Percentiles rank a stretch among this genome's conserved stretches.
These are phyloP conservation scores for Cyrtorhinus lividipennis DNA, from an alignment of 1,140 invertebrate genomes.

Conservation along the genomic window DNA sequence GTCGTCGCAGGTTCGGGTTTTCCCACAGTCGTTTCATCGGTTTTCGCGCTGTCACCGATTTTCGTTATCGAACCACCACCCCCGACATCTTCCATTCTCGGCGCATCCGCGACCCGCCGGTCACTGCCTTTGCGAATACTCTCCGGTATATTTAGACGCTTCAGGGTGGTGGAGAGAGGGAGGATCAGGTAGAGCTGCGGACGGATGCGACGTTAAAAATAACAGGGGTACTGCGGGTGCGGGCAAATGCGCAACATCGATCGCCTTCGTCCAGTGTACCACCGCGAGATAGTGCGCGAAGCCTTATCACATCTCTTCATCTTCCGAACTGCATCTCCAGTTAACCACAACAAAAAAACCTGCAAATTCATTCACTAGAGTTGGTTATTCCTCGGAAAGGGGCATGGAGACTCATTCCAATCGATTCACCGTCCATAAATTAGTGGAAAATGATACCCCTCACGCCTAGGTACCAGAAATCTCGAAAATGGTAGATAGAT, in stretches of 20 bases:
- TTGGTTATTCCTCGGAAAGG: no score
- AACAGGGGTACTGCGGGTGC: not conserved
- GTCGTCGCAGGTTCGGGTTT: not conserved
- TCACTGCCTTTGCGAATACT: not conserved
- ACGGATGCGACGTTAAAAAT: not conserved
- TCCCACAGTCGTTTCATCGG: no score
- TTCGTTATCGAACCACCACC: no score
- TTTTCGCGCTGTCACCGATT: not conserved
- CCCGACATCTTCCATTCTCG: not conserved
- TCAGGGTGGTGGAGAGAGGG: not conserved
- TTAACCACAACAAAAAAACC: no score
- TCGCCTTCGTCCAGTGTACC: not conserved
- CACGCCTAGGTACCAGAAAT: no score
- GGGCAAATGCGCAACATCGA: slow-evolving; percentile 5
- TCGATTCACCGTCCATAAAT: no score
- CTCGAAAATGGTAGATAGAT: no score
- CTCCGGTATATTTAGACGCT: not conserved
- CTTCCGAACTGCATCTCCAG: no score
- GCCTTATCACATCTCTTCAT: not conserved
- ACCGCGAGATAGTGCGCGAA: not conserved
- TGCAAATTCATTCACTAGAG: no score
- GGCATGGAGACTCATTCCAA: no score
- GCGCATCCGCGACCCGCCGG: not conserved
- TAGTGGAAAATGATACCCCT: no score
- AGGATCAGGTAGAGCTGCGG: not conserved